Base-by-base conservation (phyloP, 2,888 invertebrate genomes). In the Polydrusus cervinus region DNA sequence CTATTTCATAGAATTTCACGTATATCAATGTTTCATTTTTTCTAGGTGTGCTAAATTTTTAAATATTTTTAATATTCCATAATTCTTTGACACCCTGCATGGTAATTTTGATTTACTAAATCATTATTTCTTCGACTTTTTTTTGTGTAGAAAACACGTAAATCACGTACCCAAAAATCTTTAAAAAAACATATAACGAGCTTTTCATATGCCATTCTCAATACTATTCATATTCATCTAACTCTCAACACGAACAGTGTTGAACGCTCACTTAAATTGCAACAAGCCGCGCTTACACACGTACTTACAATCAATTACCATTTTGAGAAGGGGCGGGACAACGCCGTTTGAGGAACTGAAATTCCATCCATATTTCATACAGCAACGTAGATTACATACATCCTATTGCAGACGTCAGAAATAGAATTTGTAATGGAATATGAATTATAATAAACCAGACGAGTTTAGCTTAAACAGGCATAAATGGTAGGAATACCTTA, bases 221-320 rank as follows among this genome's bases (percentile, higher is more conserved):
- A 60, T 57, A 34, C 2, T 57, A 57, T 57, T 16, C 53, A 60
- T 60, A 38, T 60, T 60, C 57, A 60, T 38, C 57, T 38, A 60
- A 60, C 47, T 34, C 34, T 16, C 34, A 65, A 49, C 49, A 47
- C 65, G 57, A 68, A 43, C 55, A n/a, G 57, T 45, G 68, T 57
- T 68, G 68, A 57, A 57, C 55, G 60, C 47, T 68, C 45, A 53
- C 67, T 57, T 49, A 57, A 45, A 68, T 11, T 45, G 68, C 57
- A 45, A 57, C 68, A 43, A 57, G 68, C 57, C 45, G 57, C 57
- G 57, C 57, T 68, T 57, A 68, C 55, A 68, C 68, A 68, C 68
- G 68, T 68, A 68, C 60, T 68, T 57, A 45, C 68, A 57, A 68
- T 68, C 68, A 68, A 68, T 68, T 57, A 67, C 67, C 53, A 67